Conservation (phyloP, 2,797 vertebrate genomes). For the Danio tinwini region DNA sequence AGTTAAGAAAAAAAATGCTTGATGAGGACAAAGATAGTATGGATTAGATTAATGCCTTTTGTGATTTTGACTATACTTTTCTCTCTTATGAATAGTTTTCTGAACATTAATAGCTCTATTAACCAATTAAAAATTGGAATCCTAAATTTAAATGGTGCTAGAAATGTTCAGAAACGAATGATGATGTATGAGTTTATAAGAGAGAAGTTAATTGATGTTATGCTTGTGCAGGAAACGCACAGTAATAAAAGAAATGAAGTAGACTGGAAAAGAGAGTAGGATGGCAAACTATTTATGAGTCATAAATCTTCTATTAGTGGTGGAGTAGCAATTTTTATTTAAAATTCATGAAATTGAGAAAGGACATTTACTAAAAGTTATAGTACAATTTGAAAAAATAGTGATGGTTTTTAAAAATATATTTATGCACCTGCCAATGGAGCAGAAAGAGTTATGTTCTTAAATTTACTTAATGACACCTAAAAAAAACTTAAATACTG, state of each 20-base stretch:
- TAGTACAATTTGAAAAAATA: not conserved
- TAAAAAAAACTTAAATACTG: not conserved
- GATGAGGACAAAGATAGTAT: not conserved
- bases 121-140: not conserved
- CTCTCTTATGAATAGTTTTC: not conserved
- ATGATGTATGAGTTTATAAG: not conserved
- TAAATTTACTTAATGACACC: not conserved
- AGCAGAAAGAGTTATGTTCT: not conserved
- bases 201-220: not conserved
- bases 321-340: not conserved
- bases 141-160: not conserved
- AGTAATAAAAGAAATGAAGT: not conserved
- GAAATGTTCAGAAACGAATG: not conserved
- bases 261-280: not conserved
- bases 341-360: not conserved
- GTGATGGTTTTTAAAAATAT: no score
- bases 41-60: not conserved
- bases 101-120: not conserved
- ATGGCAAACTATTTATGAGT: not conserved
- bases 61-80: not conserved
- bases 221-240: not conserved
- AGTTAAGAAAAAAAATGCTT: not conserved
- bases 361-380: not conserved
- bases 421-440: not conserved
- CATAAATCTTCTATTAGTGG: not conserved